Evolutionary conservation across 2,113 vertebrate species (phyloP), one percentile per base, ranked within the genome.

Genomic region (Harpagus bidentatus): DNA sequence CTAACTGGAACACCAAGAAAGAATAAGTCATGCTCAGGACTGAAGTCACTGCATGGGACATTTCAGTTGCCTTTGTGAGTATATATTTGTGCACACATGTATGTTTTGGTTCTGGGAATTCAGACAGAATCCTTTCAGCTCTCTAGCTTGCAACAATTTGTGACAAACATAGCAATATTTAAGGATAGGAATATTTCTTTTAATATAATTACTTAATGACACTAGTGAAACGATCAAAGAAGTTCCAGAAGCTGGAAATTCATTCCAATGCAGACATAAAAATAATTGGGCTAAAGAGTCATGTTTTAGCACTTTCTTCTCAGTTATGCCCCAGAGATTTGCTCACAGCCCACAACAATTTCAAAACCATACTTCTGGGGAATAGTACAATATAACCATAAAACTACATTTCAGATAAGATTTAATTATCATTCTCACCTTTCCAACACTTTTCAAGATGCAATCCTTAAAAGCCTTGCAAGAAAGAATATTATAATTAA

Each of bases 401-500:
- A 98, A 99, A 98, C 98, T 98, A 98, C 97, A 97, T 95, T 96
- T 97, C 97, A 98, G 98, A 86, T 97, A 98, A 98, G 98, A 98
- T 98, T 98, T 99, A 99, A 99, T 99, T 99, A 99, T 98, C 95
- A 90, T 98, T 98, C 98, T 98, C 98, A 98, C 98, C 97, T 99
- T 97, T 98, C 97, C 96, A 97, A 97, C 98, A 98, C 98, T 98
- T 99, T 98, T 93, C 95, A 98, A 98, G 97, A 98, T 98, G 96
- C 95, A 98, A 98, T 98, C 98, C 95, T 96, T 98, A 98, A 98
- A 99, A 97, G 94, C 93, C 77, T 96, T 93, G 65, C 82, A 87
- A 95, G 93, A 97, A 96, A 96, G 90, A 97, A 95, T 91, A 97
- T 96, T 88, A 89, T 73, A 88, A 90, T 96, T 96, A 96, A 96